Evolutionary conservation across 37 sponge, comb jelly and placozoan genomes (phyloP).

Genomic region (Chondrosia reniformis): DNA sequence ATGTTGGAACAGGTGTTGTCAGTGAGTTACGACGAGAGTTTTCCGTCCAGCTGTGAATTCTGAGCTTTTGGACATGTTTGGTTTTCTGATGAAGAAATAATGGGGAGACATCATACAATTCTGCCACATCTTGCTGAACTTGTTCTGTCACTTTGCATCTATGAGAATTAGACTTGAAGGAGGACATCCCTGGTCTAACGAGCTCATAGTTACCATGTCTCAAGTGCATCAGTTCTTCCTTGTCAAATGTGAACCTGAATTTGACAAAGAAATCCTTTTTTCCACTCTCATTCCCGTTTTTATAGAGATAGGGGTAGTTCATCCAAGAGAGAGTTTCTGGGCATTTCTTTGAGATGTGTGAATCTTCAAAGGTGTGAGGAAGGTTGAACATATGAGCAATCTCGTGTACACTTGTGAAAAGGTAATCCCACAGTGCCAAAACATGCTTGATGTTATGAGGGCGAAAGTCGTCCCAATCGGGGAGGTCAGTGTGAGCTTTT

Average conservation of each 20-base stretch:
- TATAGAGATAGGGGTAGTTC: slow-evolving; percentile 15
- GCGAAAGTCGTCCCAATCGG: not conserved
- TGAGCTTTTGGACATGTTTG: too few species aligned
- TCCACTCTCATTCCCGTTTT: not conserved
- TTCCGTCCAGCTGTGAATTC: too few species aligned
- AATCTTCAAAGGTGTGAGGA: not conserved
- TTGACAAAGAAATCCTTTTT: not conserved
- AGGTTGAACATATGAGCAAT: slow-evolving; percentile 15
- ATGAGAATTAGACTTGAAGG: too few species aligned
- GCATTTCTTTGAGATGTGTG: not conserved
- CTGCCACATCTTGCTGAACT: too few species aligned
- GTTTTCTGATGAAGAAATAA: too few species aligned
- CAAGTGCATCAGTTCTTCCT: slow-evolving; percentile 8
- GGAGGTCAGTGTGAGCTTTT: not conserved
- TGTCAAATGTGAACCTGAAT: slow-evolving; percentile 13
- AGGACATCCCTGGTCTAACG: slow-evolving; percentile 8
- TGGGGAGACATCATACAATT: too few species aligned
- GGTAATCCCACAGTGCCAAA: slow-evolving; percentile 13
- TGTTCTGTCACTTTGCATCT: too few species aligned
- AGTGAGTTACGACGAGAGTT: too few species aligned
- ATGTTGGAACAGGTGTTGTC: too few species aligned
- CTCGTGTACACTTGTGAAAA: slow-evolving; percentile 20
- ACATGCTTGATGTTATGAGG: not conserved
- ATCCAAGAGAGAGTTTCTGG: slow-evolving; percentile 7
- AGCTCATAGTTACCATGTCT: slow-evolving; percentile 17